phyloP scores from a whole-genome alignment of 2,888 invertebrate genomes.

The Torymus tubicola region DNA sequence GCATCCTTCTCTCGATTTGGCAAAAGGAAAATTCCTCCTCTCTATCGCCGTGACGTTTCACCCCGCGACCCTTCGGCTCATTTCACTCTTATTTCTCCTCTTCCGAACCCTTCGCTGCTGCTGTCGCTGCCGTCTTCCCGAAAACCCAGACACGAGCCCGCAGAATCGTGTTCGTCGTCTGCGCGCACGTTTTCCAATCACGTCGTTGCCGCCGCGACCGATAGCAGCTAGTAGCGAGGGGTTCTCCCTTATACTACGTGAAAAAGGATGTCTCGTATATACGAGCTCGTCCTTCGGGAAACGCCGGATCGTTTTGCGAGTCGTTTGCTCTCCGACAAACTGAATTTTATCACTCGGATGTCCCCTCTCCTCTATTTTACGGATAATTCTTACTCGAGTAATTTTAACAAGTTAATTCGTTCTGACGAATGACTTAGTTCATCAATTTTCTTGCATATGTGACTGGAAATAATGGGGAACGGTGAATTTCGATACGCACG shows the following conservation, averaged over 20 bases:
- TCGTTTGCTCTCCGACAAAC: slow-evolving; percentile 48
- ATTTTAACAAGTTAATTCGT: not conserved
- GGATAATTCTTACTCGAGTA: slow-evolving; percentile 4
- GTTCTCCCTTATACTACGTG: slow-evolving; percentile 3
- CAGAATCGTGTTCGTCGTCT: slow-evolving; percentile 61
- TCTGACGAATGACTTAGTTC: not conserved
- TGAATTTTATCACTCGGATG: slow-evolving; percentile 41
- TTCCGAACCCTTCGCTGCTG: slow-evolving; percentile 44
- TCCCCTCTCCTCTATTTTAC: not conserved
- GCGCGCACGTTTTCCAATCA: slow-evolving; percentile 73
- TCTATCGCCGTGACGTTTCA: slow-evolving; percentile 57
- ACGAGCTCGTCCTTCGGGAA: slow-evolving; percentile 35
- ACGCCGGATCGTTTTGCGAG: slow-evolving; percentile 45
- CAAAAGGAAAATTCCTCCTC: slow-evolving; percentile 56
- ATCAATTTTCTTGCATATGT: not conserved
- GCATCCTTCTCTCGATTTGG: slow-evolving; percentile 64
- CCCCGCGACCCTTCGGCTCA: slow-evolving; percentile 58
- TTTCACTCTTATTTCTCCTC: slow-evolving; percentile 53
- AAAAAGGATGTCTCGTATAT: slow-evolving; percentile 34
- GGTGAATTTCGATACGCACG: too few species aligned
- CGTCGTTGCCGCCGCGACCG: slow-evolving; percentile 61
- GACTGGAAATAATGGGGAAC: too few species aligned
- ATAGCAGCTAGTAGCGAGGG: slow-evolving; percentile 14
- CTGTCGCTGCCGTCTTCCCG: slow-evolving; percentile 14
- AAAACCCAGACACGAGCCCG: slow-evolving; percentile 68